Base-by-base conservation (phyloP, 2,113 vertebrate species). In the Rhizomys pruinosus region DNA sequence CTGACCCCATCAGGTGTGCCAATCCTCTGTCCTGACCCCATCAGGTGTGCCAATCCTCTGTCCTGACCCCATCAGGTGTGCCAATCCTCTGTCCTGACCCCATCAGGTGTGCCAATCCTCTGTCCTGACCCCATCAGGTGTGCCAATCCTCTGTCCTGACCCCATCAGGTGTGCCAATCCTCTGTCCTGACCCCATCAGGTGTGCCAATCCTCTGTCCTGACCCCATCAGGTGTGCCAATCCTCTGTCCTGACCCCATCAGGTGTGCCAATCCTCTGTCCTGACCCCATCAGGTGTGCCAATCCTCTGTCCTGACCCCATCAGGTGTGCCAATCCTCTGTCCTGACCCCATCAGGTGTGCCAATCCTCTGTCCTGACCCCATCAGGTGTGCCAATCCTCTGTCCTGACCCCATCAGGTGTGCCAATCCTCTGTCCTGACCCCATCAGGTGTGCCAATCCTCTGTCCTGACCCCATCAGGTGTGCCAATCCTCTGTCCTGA, bases 21-120 rank as follows among this genome's bases (percentile, higher is more conserved):
- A 52, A 52, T 52, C 47, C 47, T 52, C 0, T 11, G n/a, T n/a
- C n/a, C n/a, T 9, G 55, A 20, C 10, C 27, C 34, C 12, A 20
- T 1, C 8, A 9, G 61, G 78, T 2, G 0, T 11, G 11, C 47
- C 47, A 52, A 52, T 52, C 47, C 47, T 52, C 0, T 11, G n/a
- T n/a, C n/a, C n/a, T 9, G 55, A 20, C 10, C 27, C 34, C 12
- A 20, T 1, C 8, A 9, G 61, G 78, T 2, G 0, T 11, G 11
- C 47, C 47, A 52, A 52, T 52, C 47, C 47, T 52, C 0, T 11
- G n/a, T n/a, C n/a, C n/a, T 9, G 55, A 20, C 10, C 27, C 34
- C 12, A 20, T 1, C 8, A 9, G 61, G 78, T 2, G 0, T 11
- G 11, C 47, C 47, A 52, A 52, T 52, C 47, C 47, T 52, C 0